Percentiles rank a stretch among this genome's conserved stretches.
These are phyloP conservation scores for Diplosoma virens DNA, from an alignment of 23 tunicate genomes.

Conservation along the genomic window DNA sequence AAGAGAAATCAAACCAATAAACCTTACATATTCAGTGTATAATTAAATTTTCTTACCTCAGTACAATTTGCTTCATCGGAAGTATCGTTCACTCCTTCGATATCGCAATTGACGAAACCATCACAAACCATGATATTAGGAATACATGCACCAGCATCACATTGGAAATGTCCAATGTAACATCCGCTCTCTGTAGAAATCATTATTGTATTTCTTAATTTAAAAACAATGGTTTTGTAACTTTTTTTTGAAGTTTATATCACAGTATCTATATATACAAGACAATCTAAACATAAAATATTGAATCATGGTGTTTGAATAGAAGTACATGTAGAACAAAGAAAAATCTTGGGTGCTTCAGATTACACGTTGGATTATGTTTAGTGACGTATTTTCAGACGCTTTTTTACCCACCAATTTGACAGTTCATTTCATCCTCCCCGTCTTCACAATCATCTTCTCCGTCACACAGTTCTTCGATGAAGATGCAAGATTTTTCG, in stretches of 20 bases:
- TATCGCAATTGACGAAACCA: conserved; percentile 27
- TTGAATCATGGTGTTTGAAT: too few relatives aligned
- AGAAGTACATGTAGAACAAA: too few relatives aligned
- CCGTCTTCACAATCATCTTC: conserved; percentile 25
- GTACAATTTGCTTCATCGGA: neutral
- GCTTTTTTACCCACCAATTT: neutral
- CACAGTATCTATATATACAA: too few relatives aligned
- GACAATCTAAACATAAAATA: too few relatives aligned
- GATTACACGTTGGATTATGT: too few relatives aligned
- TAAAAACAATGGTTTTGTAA: too few relatives aligned
- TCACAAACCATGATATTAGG: conserved; percentile 18
- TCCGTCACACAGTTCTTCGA: conserved; percentile 20
- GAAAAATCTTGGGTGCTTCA: too few relatives aligned
- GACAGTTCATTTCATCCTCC: conserved; percentile 32
- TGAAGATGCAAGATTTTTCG: neutral
- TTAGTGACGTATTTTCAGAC: neutral
- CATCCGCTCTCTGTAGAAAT: conserved; percentile 17
- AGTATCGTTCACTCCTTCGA: conserved; percentile 24
- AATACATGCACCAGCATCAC: conserved; percentile 27
- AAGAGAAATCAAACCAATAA: too few relatives aligned
- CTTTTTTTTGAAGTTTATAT: too few relatives aligned
- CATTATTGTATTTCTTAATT: too few relatives aligned
- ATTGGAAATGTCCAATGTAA: conserved; percentile 13
- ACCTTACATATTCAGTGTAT: too few relatives aligned
- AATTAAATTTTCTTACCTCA: too few relatives aligned